phyloP scores from a whole-genome alignment of 2,113 vertebrate species.

The Apus apus region DNA sequence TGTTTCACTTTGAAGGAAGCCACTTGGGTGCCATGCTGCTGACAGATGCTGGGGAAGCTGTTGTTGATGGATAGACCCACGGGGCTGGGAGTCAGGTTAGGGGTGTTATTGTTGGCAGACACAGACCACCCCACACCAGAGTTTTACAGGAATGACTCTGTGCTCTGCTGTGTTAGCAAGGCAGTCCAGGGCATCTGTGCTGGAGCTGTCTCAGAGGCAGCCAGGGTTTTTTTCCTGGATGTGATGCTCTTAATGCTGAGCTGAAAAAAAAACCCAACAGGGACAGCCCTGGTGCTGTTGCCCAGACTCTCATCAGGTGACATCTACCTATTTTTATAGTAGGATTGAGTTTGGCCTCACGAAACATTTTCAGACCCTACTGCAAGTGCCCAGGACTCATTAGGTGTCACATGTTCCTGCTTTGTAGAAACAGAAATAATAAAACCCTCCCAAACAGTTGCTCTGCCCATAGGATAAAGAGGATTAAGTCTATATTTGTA shows the following conservation, averaged over 20 bases:
- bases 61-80: not conserved
- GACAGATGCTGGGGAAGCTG: not conserved
- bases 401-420: not conserved
- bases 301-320: not conserved
- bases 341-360: not conserved
- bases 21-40: not conserved
- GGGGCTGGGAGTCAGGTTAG: not conserved
- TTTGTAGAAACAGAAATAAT: not conserved
- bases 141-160: not conserved
- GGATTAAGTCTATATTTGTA: constrained; percentile 56
- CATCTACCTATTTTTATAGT: not conserved
- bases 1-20: not conserved
- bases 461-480: constrained; percentile 37
- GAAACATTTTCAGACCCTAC: not conserved
- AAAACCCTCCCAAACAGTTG: constrained; percentile 29
- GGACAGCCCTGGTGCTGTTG: not conserved
- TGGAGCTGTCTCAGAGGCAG: not conserved
- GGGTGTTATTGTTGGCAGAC: not conserved
- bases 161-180: not conserved
- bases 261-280: not conserved
- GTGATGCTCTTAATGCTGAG: not conserved
- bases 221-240: not conserved
- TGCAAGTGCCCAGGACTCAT: not conserved
- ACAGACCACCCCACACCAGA: not conserved
- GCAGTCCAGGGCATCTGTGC: not conserved